Evolutionary conservation across 2,888 invertebrate genomes (phyloP).

Genomic region (Andrena hattorfiana): DNA sequence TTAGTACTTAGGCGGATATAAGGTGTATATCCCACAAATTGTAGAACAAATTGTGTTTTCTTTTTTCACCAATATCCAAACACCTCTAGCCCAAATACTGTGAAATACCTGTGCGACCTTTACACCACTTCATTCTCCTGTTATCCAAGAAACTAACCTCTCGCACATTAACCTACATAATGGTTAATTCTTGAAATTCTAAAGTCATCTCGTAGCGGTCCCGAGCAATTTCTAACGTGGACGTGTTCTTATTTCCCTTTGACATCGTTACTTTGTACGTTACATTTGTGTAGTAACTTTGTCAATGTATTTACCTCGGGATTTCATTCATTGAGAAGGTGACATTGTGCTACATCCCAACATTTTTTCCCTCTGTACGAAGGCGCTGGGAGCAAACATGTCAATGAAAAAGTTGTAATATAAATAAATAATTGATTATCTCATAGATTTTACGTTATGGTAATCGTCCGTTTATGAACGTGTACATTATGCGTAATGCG

Average conservation of each 20-base stretch:
- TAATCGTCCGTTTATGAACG: background rate
- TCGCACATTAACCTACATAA: constrained; percentile 50
- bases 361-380: constrained; percentile 18
- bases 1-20: constrained; percentile 25
- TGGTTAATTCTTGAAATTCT: constrained; percentile 31
- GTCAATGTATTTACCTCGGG: constrained; percentile 23
- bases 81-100: constrained; percentile 28
- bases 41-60: constrained; percentile 13
- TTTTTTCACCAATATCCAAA: constrained; percentile 5
- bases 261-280: background rate
- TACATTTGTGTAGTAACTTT: background rate
- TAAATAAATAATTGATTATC: constrained; percentile 10
- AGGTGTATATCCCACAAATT: constrained; percentile 28
- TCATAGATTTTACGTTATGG: background rate
- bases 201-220: constrained; percentile 14
- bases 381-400: constrained; percentile 6
- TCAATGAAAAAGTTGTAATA: constrained; percentile 16
- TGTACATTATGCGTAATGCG: constrained; percentile 7
- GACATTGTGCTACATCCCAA: constrained; percentile 35
- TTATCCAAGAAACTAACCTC: constrained; percentile 25
- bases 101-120: background rate
- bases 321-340: constrained; percentile 37
- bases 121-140: background rate
- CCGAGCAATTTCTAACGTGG: constrained; percentile 15
- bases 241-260: background rate